These are phyloP conservation scores for Lasius fuliginosus DNA, from an alignment of 2,888 invertebrate species.

Conservation along the genomic window DNA sequence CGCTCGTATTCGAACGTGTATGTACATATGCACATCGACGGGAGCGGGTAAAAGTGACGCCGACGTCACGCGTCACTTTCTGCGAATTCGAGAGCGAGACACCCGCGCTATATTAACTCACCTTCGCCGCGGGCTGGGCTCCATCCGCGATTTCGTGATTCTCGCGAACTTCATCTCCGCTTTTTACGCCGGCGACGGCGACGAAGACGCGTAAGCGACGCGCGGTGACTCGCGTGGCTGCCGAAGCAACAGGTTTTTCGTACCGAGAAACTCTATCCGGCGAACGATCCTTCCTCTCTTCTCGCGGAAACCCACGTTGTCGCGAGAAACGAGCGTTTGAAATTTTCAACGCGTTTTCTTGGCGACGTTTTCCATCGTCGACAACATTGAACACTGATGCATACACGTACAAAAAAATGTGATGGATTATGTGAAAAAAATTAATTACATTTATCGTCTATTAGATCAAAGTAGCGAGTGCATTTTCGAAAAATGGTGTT, in stretches of 20 bases:
- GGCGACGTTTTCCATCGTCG: no score
- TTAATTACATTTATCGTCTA: not conserved
- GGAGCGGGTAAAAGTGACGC: not conserved
- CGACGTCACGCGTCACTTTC: conserved; percentile 31
- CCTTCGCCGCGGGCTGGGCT: conserved; percentile 2
- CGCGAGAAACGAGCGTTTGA: not conserved
- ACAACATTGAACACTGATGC: not conserved
- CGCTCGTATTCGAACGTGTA: not conserved
- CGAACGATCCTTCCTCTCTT: conserved; percentile 56
- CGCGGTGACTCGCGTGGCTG: conserved; percentile 58
- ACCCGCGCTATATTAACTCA: conserved; percentile 40
- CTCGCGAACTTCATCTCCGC: conserved; percentile 48
- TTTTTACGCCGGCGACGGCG: conserved; percentile 54
- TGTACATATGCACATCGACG: not conserved
- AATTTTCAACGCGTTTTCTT: not conserved
- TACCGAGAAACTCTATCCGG: conserved; percentile 62
- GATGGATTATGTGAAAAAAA: not conserved
- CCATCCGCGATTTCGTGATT: conserved; percentile 14
- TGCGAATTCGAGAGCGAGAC: conserved; percentile 31
- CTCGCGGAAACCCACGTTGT: not conserved
- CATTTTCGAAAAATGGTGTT: not conserved
- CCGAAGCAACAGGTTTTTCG: conserved; percentile 80
- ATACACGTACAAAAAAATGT: not conserved
- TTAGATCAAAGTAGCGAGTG: not conserved
- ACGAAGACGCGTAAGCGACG: conserved; percentile 16